Evolutionary conservation across 1,140 invertebrate species (phyloP).

Genomic region (Lethrus apterus): DNA sequence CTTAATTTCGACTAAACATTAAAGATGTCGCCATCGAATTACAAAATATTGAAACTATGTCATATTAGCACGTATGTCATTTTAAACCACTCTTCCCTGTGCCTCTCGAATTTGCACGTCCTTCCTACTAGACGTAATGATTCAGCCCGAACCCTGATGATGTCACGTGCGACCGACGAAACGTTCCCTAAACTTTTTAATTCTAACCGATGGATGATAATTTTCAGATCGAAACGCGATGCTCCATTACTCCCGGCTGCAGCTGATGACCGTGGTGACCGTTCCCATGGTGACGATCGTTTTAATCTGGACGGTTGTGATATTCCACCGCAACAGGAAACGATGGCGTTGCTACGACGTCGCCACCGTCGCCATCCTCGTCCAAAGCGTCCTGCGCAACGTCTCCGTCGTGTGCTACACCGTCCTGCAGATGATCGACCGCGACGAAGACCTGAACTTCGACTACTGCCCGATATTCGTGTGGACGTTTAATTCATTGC

Average conservation of each 20-base stretch:
- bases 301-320: conserved; percentile 38
- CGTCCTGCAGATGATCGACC: conserved; percentile 35
- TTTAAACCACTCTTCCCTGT: too few relatives aligned
- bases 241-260: conserved; percentile 34
- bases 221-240: conserved; percentile 20
- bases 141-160: too few relatives aligned
- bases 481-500: conserved; percentile 45
- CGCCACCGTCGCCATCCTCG: conserved; percentile 42
- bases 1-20: too few relatives aligned
- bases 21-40: too few relatives aligned
- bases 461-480: conserved; percentile 43
- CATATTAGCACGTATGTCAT: too few relatives aligned
- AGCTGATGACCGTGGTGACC: conserved; percentile 39
- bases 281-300: conserved; percentile 41
- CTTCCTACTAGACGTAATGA: too few relatives aligned
- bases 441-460: conserved; percentile 24
- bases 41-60: too few relatives aligned
- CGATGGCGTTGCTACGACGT: conserved; percentile 47
- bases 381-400: conserved; percentile 42
- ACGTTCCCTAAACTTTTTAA: not conserved
- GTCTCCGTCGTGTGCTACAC: conserved; percentile 40
- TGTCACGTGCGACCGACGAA: too few relatives aligned
- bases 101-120: too few relatives aligned
- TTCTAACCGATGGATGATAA: not conserved
- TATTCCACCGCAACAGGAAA: conserved; percentile 43